A percentile compares a stretch with the other conserved stretches of the same genome.
phyloP scores from a whole-genome alignment of 2,888 invertebrate genomes.

The Meiosimyza decipiens region DNA sequence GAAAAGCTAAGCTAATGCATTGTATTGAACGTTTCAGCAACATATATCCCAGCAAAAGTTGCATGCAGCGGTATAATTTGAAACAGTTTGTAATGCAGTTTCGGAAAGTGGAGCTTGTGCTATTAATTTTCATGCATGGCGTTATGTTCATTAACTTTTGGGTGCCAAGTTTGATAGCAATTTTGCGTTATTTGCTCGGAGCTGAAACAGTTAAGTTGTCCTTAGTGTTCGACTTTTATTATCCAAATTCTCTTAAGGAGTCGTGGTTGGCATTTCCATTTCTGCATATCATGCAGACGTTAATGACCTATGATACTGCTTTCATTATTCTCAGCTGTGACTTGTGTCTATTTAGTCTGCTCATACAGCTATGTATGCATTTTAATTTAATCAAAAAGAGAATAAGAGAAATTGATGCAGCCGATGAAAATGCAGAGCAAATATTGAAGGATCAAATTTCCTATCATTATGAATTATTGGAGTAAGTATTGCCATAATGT shows the following conservation, averaged over 20 bases:
- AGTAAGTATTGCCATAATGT: no score
- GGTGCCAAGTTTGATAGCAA: background rate
- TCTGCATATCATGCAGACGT: background rate
- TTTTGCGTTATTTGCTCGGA: background rate
- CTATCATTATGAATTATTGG: no score
- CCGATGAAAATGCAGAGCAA: background rate
- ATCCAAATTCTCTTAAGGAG: no score
- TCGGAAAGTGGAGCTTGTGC: background rate
- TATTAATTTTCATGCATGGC: background rate
- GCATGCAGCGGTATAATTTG: background rate
- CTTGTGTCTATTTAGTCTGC: background rate
- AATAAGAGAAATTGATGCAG: constrained; percentile 38
- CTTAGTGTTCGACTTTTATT: background rate
- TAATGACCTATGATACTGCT: background rate
- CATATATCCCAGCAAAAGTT: background rate
- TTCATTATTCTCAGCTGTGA: background rate
- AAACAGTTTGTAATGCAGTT: background rate
- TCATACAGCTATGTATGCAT: background rate
- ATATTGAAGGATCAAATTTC: constrained; percentile 9
- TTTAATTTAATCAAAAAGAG: background rate
- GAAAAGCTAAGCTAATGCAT: background rate
- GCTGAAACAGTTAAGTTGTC: background rate
- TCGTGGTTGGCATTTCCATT: background rate
- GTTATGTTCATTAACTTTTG: background rate
- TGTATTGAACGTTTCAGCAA: background rate